phyloP scores from a whole-genome alignment of 2,888 invertebrate species.

The Eupeodes latifasciatus region DNA sequence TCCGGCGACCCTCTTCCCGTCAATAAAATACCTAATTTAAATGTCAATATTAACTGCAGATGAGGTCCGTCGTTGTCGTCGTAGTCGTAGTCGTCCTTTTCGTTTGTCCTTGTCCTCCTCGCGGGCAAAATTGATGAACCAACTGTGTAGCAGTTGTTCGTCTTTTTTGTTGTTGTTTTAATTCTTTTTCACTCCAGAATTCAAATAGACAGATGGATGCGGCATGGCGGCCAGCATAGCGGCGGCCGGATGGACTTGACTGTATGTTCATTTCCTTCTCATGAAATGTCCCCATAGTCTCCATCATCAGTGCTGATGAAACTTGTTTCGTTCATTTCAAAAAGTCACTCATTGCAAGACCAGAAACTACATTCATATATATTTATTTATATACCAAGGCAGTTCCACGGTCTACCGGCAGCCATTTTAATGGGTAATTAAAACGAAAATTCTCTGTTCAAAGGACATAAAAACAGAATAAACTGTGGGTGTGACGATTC shows the following conservation, averaged over 20 bases:
- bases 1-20: slow-evolving; percentile 52
- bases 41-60: slow-evolving; percentile 80
- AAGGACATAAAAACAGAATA: slow-evolving; percentile 62
- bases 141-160: slow-evolving; percentile 14
- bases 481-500: slow-evolving; percentile 13
- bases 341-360: slow-evolving; percentile 66
- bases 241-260: slow-evolving; percentile 62
- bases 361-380: neutral
- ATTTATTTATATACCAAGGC: neutral
- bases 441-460: slow-evolving; percentile 66
- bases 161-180: neutral
- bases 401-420: slow-evolving; percentile 27
- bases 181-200: slow-evolving; percentile 6
- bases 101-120: slow-evolving; percentile 36
- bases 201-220: slow-evolving; percentile 40
- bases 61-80: slow-evolving; percentile 40
- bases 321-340: slow-evolving; percentile 65
- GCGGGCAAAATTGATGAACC: slow-evolving; percentile 37
- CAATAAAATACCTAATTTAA: slow-evolving; percentile 79
- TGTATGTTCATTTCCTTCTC: slow-evolving; percentile 70
- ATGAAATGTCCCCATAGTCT: slow-evolving; percentile 36
- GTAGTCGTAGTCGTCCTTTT: slow-evolving; percentile 7
- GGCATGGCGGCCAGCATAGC: slow-evolving; percentile 8
- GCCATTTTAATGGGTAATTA: slow-evolving; percentile 74
- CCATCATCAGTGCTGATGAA: slow-evolving; percentile 25